Conservation (phyloP, 1,140 invertebrate species). For the Hesperophylax magnus region DNA sequence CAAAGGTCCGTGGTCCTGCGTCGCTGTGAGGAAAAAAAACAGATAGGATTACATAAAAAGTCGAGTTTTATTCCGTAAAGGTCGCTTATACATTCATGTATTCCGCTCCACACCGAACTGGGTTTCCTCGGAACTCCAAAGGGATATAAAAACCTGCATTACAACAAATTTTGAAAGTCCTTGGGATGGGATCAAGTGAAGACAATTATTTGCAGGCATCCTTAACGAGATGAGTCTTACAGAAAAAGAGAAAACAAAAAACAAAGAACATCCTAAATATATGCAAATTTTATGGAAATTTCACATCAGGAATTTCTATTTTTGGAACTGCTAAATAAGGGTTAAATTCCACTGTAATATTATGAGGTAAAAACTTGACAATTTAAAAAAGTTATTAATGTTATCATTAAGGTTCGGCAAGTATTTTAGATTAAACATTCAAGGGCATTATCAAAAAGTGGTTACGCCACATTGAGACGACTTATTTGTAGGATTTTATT, state of each 20-base stretch:
- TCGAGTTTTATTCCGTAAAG: neutral
- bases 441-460: too few relatives aligned
- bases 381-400: too few relatives aligned
- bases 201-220: constrained; percentile 31
- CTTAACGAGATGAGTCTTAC: constrained; percentile 17
- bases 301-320: too few relatives aligned
- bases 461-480: too few relatives aligned
- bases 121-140: neutral
- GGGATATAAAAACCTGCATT: constrained; percentile 21
- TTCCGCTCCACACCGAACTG: constrained; percentile 6
- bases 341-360: too few relatives aligned
- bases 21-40: neutral
- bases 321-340: too few relatives aligned
- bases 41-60: constrained; percentile 28
- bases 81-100: constrained; percentile 24
- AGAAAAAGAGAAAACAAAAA: neutral
- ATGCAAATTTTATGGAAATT: neutral
- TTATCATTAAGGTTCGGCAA: too few relatives aligned
- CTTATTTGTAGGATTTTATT: too few relatives aligned
- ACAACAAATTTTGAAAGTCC: neutral
- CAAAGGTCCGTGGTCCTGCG: neutral
- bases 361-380: too few relatives aligned
- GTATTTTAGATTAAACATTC: too few relatives aligned
- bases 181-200: constrained; percentile 8
- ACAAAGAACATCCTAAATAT: neutral